Conservation (phyloP, 2,113 vertebrate species). For the Marcusenius ussheri region DNA sequence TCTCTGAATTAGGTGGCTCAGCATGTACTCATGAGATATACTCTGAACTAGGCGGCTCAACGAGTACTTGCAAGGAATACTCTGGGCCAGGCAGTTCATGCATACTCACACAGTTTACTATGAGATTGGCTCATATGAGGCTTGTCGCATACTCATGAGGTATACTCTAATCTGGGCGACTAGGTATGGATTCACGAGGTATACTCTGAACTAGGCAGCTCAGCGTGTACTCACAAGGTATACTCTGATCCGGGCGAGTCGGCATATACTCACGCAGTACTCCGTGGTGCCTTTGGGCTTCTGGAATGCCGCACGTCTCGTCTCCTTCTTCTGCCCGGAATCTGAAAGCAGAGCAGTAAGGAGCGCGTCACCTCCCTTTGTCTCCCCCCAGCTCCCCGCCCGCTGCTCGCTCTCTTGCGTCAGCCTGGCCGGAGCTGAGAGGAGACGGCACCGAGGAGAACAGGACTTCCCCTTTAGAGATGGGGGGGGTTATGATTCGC, state of each 20-base stretch:
- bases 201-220: neutral
- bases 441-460: neutral
- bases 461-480: neutral
- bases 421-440: neutral
- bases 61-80: neutral
- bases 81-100: neutral
- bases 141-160: neutral
- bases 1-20: neutral
- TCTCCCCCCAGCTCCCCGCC: conserved; percentile 44
- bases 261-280: conserved; percentile 69
- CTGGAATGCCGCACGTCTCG: conserved; percentile 75
- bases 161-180: neutral
- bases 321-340: conserved; percentile 79
- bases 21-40: neutral
- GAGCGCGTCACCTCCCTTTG: conserved; percentile 59
- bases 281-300: conserved; percentile 75
- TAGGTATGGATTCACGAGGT: neutral
- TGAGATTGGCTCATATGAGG: neutral
- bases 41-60: neutral
- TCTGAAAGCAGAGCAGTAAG: conserved; percentile 66
- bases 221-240: neutral
- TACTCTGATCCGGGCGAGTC: neutral
- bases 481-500: neutral
- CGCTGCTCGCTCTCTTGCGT: neutral
- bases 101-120: neutral